Percentiles rank a stretch among this genome's conserved stretches.
Evolutionary conservation across 37 sponge, comb jelly and placozoan species (phyloP).

Genomic region (Bolinopsis microptera): DNA sequence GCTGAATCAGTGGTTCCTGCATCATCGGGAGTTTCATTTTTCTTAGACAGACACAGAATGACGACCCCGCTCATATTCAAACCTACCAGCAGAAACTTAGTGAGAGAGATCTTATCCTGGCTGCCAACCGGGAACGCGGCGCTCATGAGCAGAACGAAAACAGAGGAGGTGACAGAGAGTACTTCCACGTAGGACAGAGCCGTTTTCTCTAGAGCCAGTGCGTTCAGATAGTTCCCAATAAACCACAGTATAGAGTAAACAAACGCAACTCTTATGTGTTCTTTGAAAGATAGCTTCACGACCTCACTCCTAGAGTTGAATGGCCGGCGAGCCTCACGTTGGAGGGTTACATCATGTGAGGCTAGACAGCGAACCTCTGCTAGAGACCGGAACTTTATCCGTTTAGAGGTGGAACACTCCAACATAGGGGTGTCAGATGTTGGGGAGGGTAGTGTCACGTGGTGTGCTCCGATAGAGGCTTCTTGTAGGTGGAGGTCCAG

Average conservation of each 20-base stretch:
- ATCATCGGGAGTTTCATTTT: background rate
- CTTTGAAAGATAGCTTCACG: background rate
- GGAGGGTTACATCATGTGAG: background rate
- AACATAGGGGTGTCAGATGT: background rate
- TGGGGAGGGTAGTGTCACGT: background rate
- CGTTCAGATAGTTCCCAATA: slow-evolving; percentile 59
- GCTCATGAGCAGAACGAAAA: slow-evolving; percentile 82
- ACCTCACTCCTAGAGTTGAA: background rate
- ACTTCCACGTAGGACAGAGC: slow-evolving; percentile 33
- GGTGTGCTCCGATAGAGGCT: background rate
- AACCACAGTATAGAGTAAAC: slow-evolving; percentile 57
- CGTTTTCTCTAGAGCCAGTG: slow-evolving; percentile 45
- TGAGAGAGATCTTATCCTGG: slow-evolving; percentile 77
- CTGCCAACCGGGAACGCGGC: slow-evolving; percentile 71
- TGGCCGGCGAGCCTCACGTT: slow-evolving; percentile 42
- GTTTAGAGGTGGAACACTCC: slow-evolving; percentile 45
- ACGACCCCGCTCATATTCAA: slow-evolving; percentile 59
- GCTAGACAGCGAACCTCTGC: slow-evolving; percentile 57
- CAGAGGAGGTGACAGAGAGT: slow-evolving; percentile 58
- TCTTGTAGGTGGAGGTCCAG: background rate
- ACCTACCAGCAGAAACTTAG: slow-evolving; percentile 75
- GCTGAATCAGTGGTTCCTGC: background rate
- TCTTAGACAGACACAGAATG: background rate
- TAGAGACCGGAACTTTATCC: slow-evolving; percentile 29
- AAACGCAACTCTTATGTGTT: slow-evolving; percentile 23